Conservation (phyloP, 2,797 vertebrate genomes). For the Ciconia nigra region DNA sequence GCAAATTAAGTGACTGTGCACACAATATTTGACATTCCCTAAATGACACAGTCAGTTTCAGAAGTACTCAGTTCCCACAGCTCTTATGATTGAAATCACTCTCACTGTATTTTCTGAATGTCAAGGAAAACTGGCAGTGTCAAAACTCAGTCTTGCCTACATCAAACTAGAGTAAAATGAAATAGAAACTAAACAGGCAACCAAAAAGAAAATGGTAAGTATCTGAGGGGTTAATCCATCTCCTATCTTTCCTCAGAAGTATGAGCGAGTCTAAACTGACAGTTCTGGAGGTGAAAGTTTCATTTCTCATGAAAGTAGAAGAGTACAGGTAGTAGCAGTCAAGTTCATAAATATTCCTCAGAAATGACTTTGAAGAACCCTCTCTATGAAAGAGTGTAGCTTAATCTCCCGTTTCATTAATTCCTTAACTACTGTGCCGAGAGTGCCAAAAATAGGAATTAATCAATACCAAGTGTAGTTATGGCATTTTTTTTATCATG, state of each 20-base stretch:
- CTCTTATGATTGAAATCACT: neutral
- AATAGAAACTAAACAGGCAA: neutral
- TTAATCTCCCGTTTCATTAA: constrained; percentile 63
- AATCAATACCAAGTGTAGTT: constrained; percentile 33
- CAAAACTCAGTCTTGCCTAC: neutral
- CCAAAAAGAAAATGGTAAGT: neutral
- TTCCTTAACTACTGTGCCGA: constrained; percentile 33
- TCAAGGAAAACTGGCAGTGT: neutral
- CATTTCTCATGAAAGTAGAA: constrained; percentile 8
- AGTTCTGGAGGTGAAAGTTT: constrained; percentile 16
- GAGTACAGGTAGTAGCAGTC: constrained; percentile 18
- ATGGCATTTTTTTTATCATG: neutral
- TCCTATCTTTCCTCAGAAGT: neutral
- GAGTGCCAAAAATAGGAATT: constrained; percentile 38
- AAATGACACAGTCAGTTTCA: neutral
- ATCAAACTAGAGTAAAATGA: neutral
- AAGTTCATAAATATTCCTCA: constrained; percentile 60
- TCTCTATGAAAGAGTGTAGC: constrained; percentile 27
- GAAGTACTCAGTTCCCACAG: neutral
- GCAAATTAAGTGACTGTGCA: neutral
- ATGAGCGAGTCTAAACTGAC: neutral
- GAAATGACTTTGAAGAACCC: constrained; percentile 48
- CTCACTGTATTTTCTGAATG: neutral
- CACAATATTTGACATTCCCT: neutral
- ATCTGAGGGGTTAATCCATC: neutral